Evolutionary conservation across 1,140 invertebrate species (phyloP).

Genomic region (Archegozetes longisetosus): DNA sequence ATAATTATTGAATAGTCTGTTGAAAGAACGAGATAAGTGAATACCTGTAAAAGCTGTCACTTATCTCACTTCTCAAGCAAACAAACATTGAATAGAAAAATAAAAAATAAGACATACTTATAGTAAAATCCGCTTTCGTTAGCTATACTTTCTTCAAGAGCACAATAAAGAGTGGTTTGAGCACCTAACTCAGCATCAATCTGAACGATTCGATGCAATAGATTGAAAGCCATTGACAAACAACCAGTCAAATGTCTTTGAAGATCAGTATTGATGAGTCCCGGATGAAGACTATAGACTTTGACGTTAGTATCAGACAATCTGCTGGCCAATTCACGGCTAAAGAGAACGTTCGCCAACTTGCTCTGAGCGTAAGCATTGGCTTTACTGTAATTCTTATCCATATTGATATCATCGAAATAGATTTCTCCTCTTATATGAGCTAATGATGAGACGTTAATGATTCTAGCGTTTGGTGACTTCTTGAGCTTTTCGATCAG

Average conservation of each 20-base stretch:
- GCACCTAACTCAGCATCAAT: conserved; percentile 54
- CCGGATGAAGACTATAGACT: conserved; percentile 27
- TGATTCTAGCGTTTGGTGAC: too few relatives aligned
- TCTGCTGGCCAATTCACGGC: conserved; percentile 51
- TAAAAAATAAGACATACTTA: neutral
- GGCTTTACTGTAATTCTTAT: conserved; percentile 20
- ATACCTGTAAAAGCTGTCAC: too few relatives aligned
- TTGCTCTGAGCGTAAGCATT: conserved; percentile 67
- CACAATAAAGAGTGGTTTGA: conserved; percentile 51
- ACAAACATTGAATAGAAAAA: too few relatives aligned
- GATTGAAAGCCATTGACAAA: conserved; percentile 43
- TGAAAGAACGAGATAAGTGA: too few relatives aligned
- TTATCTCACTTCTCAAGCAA: too few relatives aligned
- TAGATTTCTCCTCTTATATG: conserved; percentile 44
- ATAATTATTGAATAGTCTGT: too few relatives aligned
- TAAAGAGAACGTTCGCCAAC: conserved; percentile 76
- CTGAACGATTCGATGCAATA: conserved; percentile 55
- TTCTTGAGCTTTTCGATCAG: conserved; percentile 52
- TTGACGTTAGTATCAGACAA: conserved; percentile 25
- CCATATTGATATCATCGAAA: conserved; percentile 43
- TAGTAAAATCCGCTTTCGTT: conserved; percentile 1
- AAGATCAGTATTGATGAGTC: conserved; percentile 27
- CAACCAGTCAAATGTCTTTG: conserved; percentile 16
- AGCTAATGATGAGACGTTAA: too few relatives aligned
- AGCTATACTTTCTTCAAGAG: conserved; percentile 33